Percentiles rank a stretch among this genome's conserved stretches.
These are phyloP conservation scores for Crax fasciolata DNA, from an alignment of 2,797 vertebrate species.

Conservation along the genomic window DNA sequence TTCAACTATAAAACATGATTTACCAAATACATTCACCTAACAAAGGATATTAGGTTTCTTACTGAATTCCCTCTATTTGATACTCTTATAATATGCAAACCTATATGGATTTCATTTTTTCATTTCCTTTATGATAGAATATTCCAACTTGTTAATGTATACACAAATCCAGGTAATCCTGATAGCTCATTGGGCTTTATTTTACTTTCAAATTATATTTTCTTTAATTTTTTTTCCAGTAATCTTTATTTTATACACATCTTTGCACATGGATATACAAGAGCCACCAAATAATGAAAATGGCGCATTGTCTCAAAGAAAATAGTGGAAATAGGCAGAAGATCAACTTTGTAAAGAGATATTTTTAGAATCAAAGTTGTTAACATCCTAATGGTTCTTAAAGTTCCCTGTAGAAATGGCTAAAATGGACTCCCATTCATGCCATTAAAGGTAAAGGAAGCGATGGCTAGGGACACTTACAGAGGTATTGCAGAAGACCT, in stretches of 20 bases:
- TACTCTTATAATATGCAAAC: constrained; percentile 18
- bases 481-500: neutral
- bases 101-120: constrained; percentile 36
- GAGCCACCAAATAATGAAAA: neutral
- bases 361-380: neutral
- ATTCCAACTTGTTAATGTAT: constrained; percentile 30
- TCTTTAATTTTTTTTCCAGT: neutral
- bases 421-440: neutral
- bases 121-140: constrained; percentile 19
- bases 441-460: neutral
- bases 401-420: neutral
- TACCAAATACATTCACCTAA: neutral
- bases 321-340: neutral
- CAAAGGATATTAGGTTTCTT: constrained; percentile 47
- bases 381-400: neutral
- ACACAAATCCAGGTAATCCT: constrained; percentile 48
- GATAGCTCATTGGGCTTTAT: neutral
- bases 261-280: neutral
- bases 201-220: constrained; percentile 47
- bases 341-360: neutral
- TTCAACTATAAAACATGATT: constrained; percentile 52
- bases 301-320: neutral
- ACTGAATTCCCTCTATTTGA: constrained; percentile 18
- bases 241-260: neutral
- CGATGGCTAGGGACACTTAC: neutral